These are phyloP conservation scores for Sialis lutaria DNA, from an alignment of 2,888 invertebrate genomes.

Conservation along the genomic window DNA sequence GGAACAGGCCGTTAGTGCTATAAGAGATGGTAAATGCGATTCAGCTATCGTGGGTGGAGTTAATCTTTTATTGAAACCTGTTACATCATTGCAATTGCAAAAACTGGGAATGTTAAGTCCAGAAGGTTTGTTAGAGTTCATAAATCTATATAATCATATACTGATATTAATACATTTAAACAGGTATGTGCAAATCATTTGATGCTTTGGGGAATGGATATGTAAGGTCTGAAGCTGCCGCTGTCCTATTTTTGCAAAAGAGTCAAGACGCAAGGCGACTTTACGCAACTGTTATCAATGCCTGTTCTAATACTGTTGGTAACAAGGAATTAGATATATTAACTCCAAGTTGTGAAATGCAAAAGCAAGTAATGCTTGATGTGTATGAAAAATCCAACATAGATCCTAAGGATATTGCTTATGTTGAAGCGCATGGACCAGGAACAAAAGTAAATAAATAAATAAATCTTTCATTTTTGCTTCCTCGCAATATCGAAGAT, in stretches of 20 bases:
- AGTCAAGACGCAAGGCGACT: constrained; percentile 20
- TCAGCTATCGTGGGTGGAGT: constrained; percentile 78
- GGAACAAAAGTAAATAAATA: constrained; percentile 25
- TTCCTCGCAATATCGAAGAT: too few species aligned
- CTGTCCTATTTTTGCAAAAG: constrained; percentile 24
- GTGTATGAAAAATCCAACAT: constrained; percentile 31
- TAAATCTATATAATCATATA: too few species aligned
- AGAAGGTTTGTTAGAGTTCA: constrained; percentile 33
- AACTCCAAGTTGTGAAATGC: constrained; percentile 11
- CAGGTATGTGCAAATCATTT: constrained; percentile 57
- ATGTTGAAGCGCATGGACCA: constrained; percentile 39
- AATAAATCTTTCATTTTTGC: too few species aligned
- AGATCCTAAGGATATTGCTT: constrained; percentile 28
- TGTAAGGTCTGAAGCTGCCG: constrained; percentile 30
- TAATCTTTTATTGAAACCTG: constrained; percentile 73
- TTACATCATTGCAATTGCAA: constrained; percentile 68
- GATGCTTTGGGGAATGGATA: constrained; percentile 65
- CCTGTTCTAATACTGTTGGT: constrained; percentile 35
- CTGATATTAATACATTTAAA: too few species aligned
- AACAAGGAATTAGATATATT: constrained; percentile 15
- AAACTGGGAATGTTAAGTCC: constrained; percentile 52
- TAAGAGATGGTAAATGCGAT: constrained; percentile 68
- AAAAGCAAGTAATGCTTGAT: constrained; percentile 22
- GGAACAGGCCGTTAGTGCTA: constrained; percentile 61
- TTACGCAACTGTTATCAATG: constrained; percentile 29